Evolutionary conservation across 92 coral and sea anemone species (phyloP).

Genomic region (Phymanthus crucifer): DNA sequence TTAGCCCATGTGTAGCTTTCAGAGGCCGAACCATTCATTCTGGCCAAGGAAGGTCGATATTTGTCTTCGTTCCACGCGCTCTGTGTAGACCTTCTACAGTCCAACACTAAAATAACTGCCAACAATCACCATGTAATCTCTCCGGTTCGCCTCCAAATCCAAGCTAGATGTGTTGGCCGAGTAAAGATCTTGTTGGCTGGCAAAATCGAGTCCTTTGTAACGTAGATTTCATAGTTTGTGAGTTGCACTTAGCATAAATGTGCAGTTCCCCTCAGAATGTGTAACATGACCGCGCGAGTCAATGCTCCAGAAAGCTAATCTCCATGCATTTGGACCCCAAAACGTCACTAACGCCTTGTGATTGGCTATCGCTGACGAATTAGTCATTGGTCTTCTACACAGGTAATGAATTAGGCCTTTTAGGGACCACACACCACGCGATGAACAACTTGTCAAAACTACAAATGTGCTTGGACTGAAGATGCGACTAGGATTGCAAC

Average conservation of each 20-base stretch:
- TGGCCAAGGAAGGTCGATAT: slow-evolving; percentile 9
- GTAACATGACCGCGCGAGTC: slow-evolving; percentile 37
- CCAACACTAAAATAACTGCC: neutral
- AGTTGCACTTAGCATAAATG: slow-evolving; percentile 9
- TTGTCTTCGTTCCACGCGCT: slow-evolving; percentile 13
- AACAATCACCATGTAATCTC: slow-evolving; percentile 17
- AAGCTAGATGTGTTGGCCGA: slow-evolving; percentile 6
- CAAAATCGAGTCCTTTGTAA: neutral
- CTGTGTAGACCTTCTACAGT: neutral
- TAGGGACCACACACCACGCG: slow-evolving; percentile 45
- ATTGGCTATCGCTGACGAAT: slow-evolving; percentile 34
- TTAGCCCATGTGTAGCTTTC: slow-evolving; percentile 39
- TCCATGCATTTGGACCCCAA: slow-evolving; percentile 23
- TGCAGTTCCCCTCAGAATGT: slow-evolving; percentile 5
- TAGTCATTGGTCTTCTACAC: slow-evolving; percentile 28
- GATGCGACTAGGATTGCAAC: slow-evolving; percentile 43
- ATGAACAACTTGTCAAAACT: slow-evolving; percentile 19
- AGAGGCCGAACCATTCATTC: slow-evolving; percentile 15
- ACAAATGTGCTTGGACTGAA: slow-evolving; percentile 2
- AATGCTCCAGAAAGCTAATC: slow-evolving; percentile 40
- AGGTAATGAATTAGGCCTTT: slow-evolving; percentile 35
- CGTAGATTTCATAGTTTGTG: slow-evolving; percentile 25
- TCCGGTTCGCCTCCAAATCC: slow-evolving; percentile 5
- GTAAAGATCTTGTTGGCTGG: neutral
- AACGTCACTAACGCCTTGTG: slow-evolving; percentile 46